Conservation (phyloP, 92 coral and sea anemone species). For the Zoanthus solanderi region DNA sequence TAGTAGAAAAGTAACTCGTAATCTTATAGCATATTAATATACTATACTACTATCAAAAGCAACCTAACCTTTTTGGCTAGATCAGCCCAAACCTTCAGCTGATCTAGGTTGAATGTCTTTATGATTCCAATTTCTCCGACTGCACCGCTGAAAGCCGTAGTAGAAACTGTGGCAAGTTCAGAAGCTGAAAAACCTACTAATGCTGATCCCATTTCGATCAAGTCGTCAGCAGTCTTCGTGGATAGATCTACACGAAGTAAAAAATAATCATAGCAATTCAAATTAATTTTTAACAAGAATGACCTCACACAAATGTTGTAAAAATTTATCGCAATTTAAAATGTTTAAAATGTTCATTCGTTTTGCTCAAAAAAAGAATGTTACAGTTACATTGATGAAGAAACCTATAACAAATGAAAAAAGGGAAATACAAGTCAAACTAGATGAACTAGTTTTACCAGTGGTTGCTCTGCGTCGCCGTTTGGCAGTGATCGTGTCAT, state of each 20-base stretch:
- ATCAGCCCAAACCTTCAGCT: slow-evolving; percentile 82
- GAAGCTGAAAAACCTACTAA: slow-evolving; percentile 65
- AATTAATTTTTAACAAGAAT: too few species aligned
- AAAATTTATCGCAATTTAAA: too few species aligned
- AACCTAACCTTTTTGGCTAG: slow-evolving; percentile 53
- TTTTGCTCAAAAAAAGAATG: too few species aligned
- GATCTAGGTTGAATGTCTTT: slow-evolving; percentile 68
- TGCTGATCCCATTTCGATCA: slow-evolving; percentile 78
- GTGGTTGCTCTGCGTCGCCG: slow-evolving; percentile 36
- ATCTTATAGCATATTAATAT: neutral
- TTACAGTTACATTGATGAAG: neutral
- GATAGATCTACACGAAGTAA: slow-evolving; percentile 58
- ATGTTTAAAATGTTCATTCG: too few species aligned
- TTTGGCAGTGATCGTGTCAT: neutral
- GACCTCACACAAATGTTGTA: too few species aligned
- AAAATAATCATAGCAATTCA: too few species aligned
- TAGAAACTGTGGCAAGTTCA: slow-evolving; percentile 59
- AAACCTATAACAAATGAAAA: neutral
- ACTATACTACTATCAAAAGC: neutral
- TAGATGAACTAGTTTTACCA: neutral
- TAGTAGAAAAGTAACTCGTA: too few species aligned
- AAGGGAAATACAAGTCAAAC: neutral
- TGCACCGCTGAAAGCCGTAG: slow-evolving; percentile 69
- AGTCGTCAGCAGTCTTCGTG: slow-evolving; percentile 69
- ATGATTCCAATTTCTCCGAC: slow-evolving; percentile 70